Evolutionary conservation across 37 sponge, comb jelly and placozoan species (phyloP).

Genomic region (Oscarella lobularis): DNA sequence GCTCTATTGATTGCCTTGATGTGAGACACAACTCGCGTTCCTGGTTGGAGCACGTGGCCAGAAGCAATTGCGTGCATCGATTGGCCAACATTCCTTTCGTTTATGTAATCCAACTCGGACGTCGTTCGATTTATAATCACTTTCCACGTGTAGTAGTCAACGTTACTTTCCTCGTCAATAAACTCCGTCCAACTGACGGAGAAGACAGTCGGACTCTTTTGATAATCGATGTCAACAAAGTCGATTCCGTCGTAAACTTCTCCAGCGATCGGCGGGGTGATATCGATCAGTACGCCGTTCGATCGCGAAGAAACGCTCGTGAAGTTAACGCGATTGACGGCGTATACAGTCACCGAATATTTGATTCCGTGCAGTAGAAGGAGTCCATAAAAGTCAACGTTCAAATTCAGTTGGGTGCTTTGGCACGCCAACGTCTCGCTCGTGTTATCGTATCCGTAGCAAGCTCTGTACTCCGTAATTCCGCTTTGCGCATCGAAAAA

Average conservation of each 20-base stretch:
- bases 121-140: not conserved
- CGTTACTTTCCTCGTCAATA: not conserved
- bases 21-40: not conserved
- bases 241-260: not conserved
- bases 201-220: not conserved
- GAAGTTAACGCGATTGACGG: not conserved
- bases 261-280: not conserved
- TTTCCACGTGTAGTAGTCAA: not conserved
- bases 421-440: not conserved
- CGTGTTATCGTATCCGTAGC: not conserved
- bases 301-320: not conserved
- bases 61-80: not conserved
- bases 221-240: slow-evolving; percentile 5
- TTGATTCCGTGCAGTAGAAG: not conserved
- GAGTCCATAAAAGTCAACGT: not conserved
- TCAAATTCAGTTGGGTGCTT: not conserved
- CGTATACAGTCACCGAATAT: not conserved
- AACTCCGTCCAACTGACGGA: slow-evolving; percentile 2
- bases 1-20: not conserved
- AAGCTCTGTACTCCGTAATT: not conserved
- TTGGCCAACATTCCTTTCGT: not conserved
- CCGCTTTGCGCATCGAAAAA: not conserved
- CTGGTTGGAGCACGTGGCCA: not conserved
- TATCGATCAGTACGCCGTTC: slow-evolving; percentile 1
- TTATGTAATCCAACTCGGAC: not conserved